These are phyloP conservation scores for Oxyruncus cristatus DNA, from an alignment of 2,113 vertebrate species.

Conservation along the genomic window DNA sequence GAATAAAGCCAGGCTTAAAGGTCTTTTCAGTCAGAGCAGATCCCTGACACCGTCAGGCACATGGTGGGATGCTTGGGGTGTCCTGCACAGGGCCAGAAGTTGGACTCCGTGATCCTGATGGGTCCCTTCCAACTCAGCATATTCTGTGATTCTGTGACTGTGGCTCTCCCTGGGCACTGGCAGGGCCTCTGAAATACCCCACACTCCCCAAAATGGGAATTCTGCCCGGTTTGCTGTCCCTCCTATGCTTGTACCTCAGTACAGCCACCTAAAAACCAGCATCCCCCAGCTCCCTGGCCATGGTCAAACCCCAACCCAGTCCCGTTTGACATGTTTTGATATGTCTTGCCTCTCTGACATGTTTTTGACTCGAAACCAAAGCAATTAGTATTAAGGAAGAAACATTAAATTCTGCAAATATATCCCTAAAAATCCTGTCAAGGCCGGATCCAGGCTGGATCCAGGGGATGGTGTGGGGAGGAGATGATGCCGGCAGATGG, in stretches of 20 bases:
- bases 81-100: neutral
- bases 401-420: neutral
- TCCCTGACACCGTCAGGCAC: neutral
- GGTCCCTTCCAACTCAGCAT: neutral
- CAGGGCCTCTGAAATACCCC: neutral
- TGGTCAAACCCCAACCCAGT: neutral
- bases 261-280: neutral
- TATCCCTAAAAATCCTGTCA: neutral
- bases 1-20: neutral
- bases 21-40: neutral
- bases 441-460: neutral
- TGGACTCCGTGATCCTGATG: neutral
- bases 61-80: neutral
- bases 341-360: neutral
- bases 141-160: neutral
- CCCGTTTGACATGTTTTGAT: fast-evolving
- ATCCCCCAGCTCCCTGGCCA: neutral
- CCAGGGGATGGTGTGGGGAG: neutral
- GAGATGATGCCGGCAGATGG: neutral
- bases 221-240: fast-evolving
- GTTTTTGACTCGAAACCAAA: neutral
- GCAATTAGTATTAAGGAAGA: neutral
- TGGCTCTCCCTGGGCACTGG: neutral
- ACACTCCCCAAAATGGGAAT: neutral
- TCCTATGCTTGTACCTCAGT: fast-evolving